Base-by-base conservation (phyloP, 1,140 invertebrate genomes). In the Macrocentrus cingulum region DNA sequence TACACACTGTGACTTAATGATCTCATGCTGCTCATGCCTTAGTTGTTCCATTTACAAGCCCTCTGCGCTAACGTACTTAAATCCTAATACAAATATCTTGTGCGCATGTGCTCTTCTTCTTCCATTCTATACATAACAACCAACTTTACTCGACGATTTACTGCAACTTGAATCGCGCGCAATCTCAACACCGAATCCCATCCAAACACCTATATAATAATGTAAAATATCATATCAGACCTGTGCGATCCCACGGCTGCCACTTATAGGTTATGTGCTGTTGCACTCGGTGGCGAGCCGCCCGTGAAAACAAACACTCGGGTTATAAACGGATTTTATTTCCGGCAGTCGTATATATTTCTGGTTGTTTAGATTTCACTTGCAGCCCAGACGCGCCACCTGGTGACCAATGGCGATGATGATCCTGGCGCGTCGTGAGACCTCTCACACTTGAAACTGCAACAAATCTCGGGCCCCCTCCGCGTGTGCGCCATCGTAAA, bases 261-360 rank as follows among this genome's bases (percentile, higher is more conserved):
- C n/a, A n/a, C n/a, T n/a, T 45, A 18, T 45, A 45, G 9, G 49
- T 29, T 5, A 29, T 29, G 25, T 29, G 4, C 25, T n/a, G 13
- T 19, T 29, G 25, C 25, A 29, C 25, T 29, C 4, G n/a, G n/a
- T n/a, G n/a, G n/a, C n/a, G n/a, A n/a, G n/a, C n/a, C 25, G 25
- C 9, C 25, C 36, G 15, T 49, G 32, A 32, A 57, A 57, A 42
- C 32, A 39, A 57, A 50, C 36, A 41, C 7, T 45, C 13, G 6
- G 20, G 54, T 39, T 56, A 56, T 56, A 56, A 57, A 49, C 34
- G 11, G 11, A 46, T 50, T 57, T 50, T 57, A 57, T 57, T 57
- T 22, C 42, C 15, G n/a, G 34, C 45, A 57, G 29, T 56, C 55
- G 46, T 57, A 57, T 57, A 22, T 37, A 50, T 57, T 42, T 50